Conservation (phyloP, 2,888 invertebrate species). For the Allygus modestus region DNA sequence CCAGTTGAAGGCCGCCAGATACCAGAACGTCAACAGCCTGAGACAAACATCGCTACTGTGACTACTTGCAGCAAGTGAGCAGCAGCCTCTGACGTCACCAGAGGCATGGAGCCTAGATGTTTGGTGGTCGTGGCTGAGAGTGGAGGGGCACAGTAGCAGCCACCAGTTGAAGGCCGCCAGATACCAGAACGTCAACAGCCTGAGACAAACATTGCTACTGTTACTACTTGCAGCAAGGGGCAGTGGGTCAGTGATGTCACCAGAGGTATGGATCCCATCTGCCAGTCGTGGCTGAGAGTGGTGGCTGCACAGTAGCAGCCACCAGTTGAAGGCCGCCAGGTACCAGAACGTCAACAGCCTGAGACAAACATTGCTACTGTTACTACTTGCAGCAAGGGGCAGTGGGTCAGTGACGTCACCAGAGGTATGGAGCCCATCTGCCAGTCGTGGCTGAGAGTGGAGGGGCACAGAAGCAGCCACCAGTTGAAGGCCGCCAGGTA, state of each 20-base stretch:
- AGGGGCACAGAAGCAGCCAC: conserved; percentile 89
- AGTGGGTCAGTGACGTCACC: conserved; percentile 84
- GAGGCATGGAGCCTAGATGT: conserved; percentile 91
- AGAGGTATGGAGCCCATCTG: conserved; percentile 92
- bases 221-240: conserved; percentile 76
- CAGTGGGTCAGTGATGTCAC: conserved; percentile 84
- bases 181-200: conserved; percentile 77
- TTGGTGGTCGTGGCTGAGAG: conserved; percentile 93
- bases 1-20: conserved; percentile 89
- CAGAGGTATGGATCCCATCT: conserved; percentile 91
- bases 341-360: conserved; percentile 90
- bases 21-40: conserved; percentile 75
- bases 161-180: conserved; percentile 90
- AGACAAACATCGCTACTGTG: conserved; percentile 72
- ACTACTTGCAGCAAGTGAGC: conserved; percentile 84
- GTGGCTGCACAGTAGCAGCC: conserved; percentile 89
- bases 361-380: conserved; percentile 81
- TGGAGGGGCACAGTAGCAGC: conserved; percentile 87
- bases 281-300: conserved; percentile 92
- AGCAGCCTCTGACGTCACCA: conserved; percentile 83
- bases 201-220: not conserved
- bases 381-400: conserved; percentile 81
- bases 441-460: conserved; percentile 91
- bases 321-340: conserved; percentile 89
- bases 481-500: conserved; percentile 90